Evolutionary conservation across 2,888 invertebrate genomes (phyloP), one percentile per base, ranked within the genome.

Genomic region (Sphecodes monilicornis): DNA sequence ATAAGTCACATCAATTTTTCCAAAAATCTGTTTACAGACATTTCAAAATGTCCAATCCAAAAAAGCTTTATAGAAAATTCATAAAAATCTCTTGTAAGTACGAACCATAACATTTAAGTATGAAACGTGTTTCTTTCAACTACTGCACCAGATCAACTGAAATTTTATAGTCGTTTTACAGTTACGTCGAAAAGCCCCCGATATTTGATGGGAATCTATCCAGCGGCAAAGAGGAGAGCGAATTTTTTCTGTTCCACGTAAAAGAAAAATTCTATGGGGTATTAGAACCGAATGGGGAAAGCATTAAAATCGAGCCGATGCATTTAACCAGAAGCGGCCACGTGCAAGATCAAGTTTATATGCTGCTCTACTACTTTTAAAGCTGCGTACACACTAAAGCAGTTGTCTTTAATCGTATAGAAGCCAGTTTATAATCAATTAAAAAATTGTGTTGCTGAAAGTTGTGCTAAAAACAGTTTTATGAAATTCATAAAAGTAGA

Each of bases 331-430:
- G 70, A 60, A 29, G 3, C 66, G 66, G 54, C 80, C 74, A 72
- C 77, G n/a, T 50, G 50, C 57, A 68, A 68, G 72, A 78, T 76
- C 70, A n/a, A 26, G 68, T 60, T 77, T 60, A 50, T 29, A 69
- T 29, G 74, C 50, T 80, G 70, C 26, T 26, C 41, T 16, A 57
- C 41, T 16, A 57, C 22, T 41, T 76, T 70, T 29, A 29, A 36
- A 57, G 26, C 57, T 57, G 1, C 26, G 57, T 57, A 29, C 57
- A 57, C 57, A 57, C 57, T 5, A 26, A 57, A 26, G 10, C 57
- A 26, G 13, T 11, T 26, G 1, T 26, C 57, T 26, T 57, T 26
- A 22, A 50, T 22, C 22, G 18, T 46, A 18, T 22, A 18, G 26
- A 26, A 8, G 11, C 6, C 11, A 8, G 41, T 1, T 2, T 41